Base-by-base conservation (phyloP, 2,113 vertebrate genomes). In the Odocoileus hemionus region DNA sequence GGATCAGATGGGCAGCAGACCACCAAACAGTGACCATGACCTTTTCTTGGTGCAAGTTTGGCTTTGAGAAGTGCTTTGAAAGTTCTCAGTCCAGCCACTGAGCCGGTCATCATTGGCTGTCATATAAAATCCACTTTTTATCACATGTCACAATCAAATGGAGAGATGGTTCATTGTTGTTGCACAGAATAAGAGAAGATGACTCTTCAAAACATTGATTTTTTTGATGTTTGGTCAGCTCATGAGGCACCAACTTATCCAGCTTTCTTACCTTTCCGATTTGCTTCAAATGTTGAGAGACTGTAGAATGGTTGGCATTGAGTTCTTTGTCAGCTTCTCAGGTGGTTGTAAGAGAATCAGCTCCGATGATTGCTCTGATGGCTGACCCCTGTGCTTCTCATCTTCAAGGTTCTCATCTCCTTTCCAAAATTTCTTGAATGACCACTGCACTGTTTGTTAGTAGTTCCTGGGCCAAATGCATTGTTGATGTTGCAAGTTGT, bases 221-320 rank as follows among this genome's bases (percentile, higher is more conserved):
- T 26, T 76, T 43, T 76, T 76, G 39, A 26, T 76, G 21, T 76
- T 43, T 0, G 6, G 39, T 43, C 23, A 76, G 70, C 43, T 76
- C 12, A 14, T 26, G 70, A 43, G 39, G 70, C 23, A 43, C 70
- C 23, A 26, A 43, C 39, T 43, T 43, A 76, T 43, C 70, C 26
- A 76, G n/a, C n/a, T 70, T 70, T 74, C 67, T 39, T 36, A 39
- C 19, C 19, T 74, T 74, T 74, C 19, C 19, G 25, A 6, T 74
- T 74, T 76, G 39, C 39, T 76, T 76, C 70, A 76, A 43, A 76
- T 76, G 70, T 23, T 7, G 23, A 76, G 26, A 43, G 36, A 76
- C 39, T 0, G 0, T 43, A 26, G 70, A 43, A 76, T 76, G 12
- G 12, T 43, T 76, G 36, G 7, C 23, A 14, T 0, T 43, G 70